These are phyloP conservation scores for Pao palembangensis DNA, from an alignment of 2,113 vertebrate species.

Conservation along the genomic window DNA sequence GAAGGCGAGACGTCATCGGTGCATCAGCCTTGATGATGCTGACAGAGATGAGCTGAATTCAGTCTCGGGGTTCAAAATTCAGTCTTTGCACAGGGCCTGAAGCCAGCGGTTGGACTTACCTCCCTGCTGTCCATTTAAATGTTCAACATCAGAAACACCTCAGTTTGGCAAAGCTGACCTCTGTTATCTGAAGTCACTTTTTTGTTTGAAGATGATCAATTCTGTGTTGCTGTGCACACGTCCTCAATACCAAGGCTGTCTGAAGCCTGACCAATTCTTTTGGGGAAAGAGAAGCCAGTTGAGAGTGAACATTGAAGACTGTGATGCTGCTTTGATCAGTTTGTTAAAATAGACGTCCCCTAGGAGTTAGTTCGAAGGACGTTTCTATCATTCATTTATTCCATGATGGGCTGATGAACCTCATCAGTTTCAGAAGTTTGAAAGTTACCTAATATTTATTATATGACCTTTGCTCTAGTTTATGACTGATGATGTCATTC, in stretches of 20 bases:
- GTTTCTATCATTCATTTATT: neutral
- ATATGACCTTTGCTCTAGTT: constrained; percentile 8
- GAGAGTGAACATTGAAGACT: neutral
- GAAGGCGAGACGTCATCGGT: too few species aligned
- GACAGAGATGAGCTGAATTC: too few species aligned
- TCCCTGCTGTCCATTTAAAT: constrained; percentile 61
- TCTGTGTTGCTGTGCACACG: constrained; percentile 12
- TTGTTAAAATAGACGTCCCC: neutral
- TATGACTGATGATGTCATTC: constrained; percentile 4
- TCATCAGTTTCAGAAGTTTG: constrained; percentile 7
- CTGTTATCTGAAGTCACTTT: constrained; percentile 68
- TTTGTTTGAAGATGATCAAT: constrained; percentile 25
- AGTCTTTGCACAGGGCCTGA: constrained; percentile 19
- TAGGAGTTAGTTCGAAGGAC: neutral
- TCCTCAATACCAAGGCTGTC: neutral
- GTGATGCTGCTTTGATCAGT: neutral
- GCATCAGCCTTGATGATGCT: too few species aligned
- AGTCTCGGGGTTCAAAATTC: neutral
- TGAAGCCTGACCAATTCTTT: neutral
- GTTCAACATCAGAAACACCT: constrained; percentile 37
- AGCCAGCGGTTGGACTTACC: constrained; percentile 11
- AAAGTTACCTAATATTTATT: constrained; percentile 11
- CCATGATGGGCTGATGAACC: neutral
- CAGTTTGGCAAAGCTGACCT: constrained; percentile 48
- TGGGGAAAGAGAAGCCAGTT: neutral